Evolutionary conservation across 1,140 invertebrate species (phyloP), one percentile per base, ranked within the genome.

Genomic region (Megalonaias nervosa): DNA sequence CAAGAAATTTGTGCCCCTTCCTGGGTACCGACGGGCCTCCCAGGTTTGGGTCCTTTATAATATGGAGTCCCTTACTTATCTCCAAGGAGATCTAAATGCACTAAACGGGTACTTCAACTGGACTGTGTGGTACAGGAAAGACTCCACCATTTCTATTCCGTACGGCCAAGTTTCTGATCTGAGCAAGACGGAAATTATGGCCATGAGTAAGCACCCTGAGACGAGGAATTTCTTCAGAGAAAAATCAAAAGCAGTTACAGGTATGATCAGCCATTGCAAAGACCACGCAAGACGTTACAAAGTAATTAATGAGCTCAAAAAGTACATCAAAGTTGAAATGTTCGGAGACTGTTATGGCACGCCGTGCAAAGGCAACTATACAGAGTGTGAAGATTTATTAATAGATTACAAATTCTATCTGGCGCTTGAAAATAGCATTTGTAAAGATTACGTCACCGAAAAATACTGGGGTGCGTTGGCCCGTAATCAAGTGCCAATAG

Each of bases 401-500:
- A 73, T 97, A 31, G 38, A 26, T 70, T 99, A 99, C 92, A 99
- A 99, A 89, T 99, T 99, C 92, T 99, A 87, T 71, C 75, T 89
- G 38, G 81, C 88, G 14, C 86, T 89, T 72, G 89, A 90, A 80
- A 90, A 90, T 77, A 86, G 83, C 69, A 85, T 87, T 77, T 90
- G 89, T 70, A 74, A 76, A 68, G 87, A 89, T 77, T 90, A 90
- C 80, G 84, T 89, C 59, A 87, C 86, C 14, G 88, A 89, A 75
- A 90, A 90, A 77, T 87, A 89, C 70, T 89, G 84, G 79, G 66
- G 77, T 2, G 80, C 85, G n/a, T 66, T 86, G 31, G 65, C 61
- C 38, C 64, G 81, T 23, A 57, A 80, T 15, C 79, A 82, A 48
- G 76, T 87, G 64, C 86, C 86, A 2, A 81, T 87, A 21, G 85